Percentiles rank a stretch among this genome's conserved stretches.
These are phyloP conservation scores for Stigmatopora nigra DNA, from an alignment of 2,113 vertebrate species.

Conservation along the genomic window DNA sequence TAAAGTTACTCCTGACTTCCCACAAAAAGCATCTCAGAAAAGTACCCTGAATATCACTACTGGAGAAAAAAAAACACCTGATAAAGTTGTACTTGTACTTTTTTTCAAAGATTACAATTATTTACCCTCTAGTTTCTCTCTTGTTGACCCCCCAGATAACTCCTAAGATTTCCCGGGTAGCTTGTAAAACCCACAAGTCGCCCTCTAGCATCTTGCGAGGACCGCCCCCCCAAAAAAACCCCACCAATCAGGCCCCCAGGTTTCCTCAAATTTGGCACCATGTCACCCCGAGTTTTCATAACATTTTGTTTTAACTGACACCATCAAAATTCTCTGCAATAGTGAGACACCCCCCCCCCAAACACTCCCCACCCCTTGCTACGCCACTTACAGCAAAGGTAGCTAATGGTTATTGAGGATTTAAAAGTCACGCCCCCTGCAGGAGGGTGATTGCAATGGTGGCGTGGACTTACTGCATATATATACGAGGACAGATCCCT, in stretches of 20 bases:
- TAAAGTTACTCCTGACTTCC: too few relatives aligned
- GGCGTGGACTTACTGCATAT: constrained; percentile 68
- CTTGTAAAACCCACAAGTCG: background rate
- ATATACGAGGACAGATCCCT: constrained; percentile 65
- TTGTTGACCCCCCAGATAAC: too few relatives aligned
- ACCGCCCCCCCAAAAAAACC: background rate
- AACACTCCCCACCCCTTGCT: background rate
- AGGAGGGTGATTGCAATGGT: constrained; percentile 30
- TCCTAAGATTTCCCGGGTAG: too few relatives aligned
- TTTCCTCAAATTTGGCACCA: background rate
- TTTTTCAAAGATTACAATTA: too few relatives aligned
- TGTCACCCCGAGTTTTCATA: background rate
- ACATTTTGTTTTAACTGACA: background rate
- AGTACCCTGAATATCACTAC: too few relatives aligned
- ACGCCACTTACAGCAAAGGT: constrained; percentile 49
- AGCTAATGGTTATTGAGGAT: constrained; percentile 65
- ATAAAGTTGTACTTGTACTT: too few relatives aligned
- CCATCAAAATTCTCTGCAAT: background rate
- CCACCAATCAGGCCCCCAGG: background rate
- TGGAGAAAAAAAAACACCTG: too few relatives aligned
- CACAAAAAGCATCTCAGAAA: too few relatives aligned
- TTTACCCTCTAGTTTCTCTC: too few relatives aligned
- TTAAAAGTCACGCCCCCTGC: constrained; percentile 47
- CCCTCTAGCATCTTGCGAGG: background rate
- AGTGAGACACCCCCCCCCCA: background rate